These are phyloP conservation scores for Bombus terrestris DNA, from an alignment of 1,140 invertebrate species.

Conservation along the genomic window DNA sequence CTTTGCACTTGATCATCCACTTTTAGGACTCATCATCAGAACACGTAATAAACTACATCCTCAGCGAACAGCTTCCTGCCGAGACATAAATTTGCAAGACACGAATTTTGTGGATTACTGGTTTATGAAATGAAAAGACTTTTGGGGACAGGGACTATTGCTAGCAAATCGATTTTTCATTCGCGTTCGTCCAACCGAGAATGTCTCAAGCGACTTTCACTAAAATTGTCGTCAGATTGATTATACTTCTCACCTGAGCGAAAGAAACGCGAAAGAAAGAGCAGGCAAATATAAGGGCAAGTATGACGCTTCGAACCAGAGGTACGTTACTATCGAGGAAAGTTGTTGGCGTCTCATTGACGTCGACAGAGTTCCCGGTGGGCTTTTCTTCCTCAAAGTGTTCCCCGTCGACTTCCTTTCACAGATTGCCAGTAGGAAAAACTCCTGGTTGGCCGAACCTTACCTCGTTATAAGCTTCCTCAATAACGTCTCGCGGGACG, in stretches of 20 bases:
- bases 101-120: background rate
- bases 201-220: background rate
- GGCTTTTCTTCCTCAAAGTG: slow-evolving; percentile 49
- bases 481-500: slow-evolving; percentile 37
- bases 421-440: slow-evolving; percentile 47
- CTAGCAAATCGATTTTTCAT: background rate
- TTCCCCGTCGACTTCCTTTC: slow-evolving; percentile 38
- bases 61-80: background rate
- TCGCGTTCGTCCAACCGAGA: background rate
- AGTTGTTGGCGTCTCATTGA: slow-evolving; percentile 54
- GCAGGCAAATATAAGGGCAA: too few species aligned
- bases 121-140: too few species aligned
- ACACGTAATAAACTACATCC: background rate
- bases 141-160: background rate
- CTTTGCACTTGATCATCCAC: slow-evolving; percentile 1
- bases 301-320: background rate
- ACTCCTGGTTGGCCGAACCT: slow-evolving; percentile 30
- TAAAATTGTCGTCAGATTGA: slow-evolving; percentile 15
- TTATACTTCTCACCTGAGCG: slow-evolving; percentile 35
- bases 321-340: slow-evolving; percentile 27
- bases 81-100: background rate
- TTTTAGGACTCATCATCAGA: background rate
- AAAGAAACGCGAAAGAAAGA: background rate
- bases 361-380: slow-evolving; percentile 46
- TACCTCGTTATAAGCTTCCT: slow-evolving; percentile 60